Evolutionary conservation across 1,140 invertebrate species (phyloP), one percentile per base, ranked within the genome.

Genomic region (Pachyrhynchus sulphureomaculatus): DNA sequence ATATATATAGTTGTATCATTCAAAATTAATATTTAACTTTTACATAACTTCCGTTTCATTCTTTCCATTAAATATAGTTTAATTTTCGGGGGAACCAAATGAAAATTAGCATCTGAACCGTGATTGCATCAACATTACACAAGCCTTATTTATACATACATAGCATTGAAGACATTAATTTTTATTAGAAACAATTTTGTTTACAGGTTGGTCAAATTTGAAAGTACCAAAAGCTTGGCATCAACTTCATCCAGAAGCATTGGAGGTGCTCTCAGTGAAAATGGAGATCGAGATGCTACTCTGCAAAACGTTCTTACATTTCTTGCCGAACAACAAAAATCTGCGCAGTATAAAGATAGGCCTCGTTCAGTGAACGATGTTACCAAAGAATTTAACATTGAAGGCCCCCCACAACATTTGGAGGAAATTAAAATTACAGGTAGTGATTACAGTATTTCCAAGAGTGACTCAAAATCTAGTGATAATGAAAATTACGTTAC

Each of bases 161-260:
- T n/a, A n/a, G n/a, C n/a, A n/a, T n/a, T n/a, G n/a, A n/a, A n/a
- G n/a, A n/a, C n/a, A n/a, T n/a, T n/a, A n/a, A n/a, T n/a, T n/a
- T n/a, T n/a, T n/a, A n/a, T n/a, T n/a, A n/a, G n/a, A n/a, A n/a
- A n/a, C n/a, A n/a, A n/a, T n/a, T 39, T 4, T 51, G 42, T 37
- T 68, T 85, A 83, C 70, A 81, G 87, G 21, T 80, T 91, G 45
- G 88, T 90, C 26, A 89, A 88, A 76, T 89, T 89, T 69, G 89
- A 89, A 76, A 90, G 88, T 73, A 88, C 85, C 54, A 88, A 88
- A 72, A 89, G 88, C 72, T 77, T 90, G 68, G 87, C 88, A n/a
- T 88, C 86, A 6, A 88, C 84, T 53, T 89, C 87, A 15, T 88
- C 87, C 18, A 81, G 83, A 69, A 82, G 84, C 51, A 69, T 82